Base-by-base conservation (phyloP, 1,140 invertebrate genomes). In the Caenorhabditis briggsae region DNA sequence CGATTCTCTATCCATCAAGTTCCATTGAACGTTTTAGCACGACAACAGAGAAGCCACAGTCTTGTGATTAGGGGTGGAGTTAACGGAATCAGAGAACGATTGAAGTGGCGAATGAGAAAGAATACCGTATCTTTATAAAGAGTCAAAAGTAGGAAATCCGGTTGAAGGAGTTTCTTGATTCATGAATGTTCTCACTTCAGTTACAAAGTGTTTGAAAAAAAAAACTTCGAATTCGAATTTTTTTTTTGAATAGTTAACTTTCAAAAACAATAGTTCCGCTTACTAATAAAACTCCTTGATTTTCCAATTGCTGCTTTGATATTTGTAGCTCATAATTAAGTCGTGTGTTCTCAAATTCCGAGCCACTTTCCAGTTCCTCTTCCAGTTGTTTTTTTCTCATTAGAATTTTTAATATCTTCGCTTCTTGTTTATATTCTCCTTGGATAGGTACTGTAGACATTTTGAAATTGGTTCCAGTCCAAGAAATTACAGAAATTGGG, bases 1-100 rank as follows among this genome's bases (percentile, higher is more conserved):
- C 41, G 9, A 78, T 50, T 23, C 70, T 48, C 2, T 20, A 23
- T 78, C 46, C 70, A 78, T 78, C 70, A 78, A 18, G 70, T 78
- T 50, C 46, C 70, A 78, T 78, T 78, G 70, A 78, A 78, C 70
- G n/a, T n/a, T 78, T 78, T 78, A 78, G 70, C 46, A 50, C 46
- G 43, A 78, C n/a, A 16, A 8, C 70, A 78, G 18, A 78, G 70
- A 78, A 78, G 70, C 70, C 43, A 78, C 70, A 78, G 46, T 78
- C 70, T 78, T 50, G 46, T 78, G 70, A 50, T 78, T 46, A 46
- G 43, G 41, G 64, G 64, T 7, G 64, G 64, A 46, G 64, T 33
- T 33, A 33, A 14, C 11, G 18, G 64, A 70, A 16, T 43, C 64
- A 70, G 64, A 70, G 64, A 70, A 70, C 33, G 64, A n/a, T 70